Evolutionary conservation across 1,140 invertebrate genomes (phyloP), one percentile per base, ranked within the genome.

Genomic region (Aphaenogaster floridana): DNA sequence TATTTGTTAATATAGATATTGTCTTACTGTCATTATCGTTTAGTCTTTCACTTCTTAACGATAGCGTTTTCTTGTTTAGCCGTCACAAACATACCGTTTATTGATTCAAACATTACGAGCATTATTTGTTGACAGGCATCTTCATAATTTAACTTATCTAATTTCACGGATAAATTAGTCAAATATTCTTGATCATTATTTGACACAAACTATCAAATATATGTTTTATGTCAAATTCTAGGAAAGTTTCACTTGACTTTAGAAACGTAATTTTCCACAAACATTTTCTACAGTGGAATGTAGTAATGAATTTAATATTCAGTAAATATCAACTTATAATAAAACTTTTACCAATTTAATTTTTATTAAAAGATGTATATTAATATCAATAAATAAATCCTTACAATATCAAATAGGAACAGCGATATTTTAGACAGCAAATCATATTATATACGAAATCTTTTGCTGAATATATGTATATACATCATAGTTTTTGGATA

Each of bases 211-310:
- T 0, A 48, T 42, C n/a, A 72, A 83, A 71, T 52, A 39, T 3
- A 54, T 39, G 13, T 21, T 42, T 80, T 28, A 54, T 42, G 2
- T 39, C 13, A 66, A 21, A 28, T 39, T 66, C 11, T 80, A 39
- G 48, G 13, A 54, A 45, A 69, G 8, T 69, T 39, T 48, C 36
- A 28, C 39, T 6, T 15, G n/a, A 68, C 3, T 42, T 8, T 63
- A 39, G n/a, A 8, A 54, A 54, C 17, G n/a, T 54, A 52, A 52
- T 80, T 80, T 80, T 80, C 48, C n/a, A 66, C 9, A 28, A 15
- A 59, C 3, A 36, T 8, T 66, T 80, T 21, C 7, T 48, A 80
- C 61, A 48, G 0, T 34, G n/a, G 2, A 36, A 39, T 34, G 7
- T 48, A 50, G 15, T 68, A 42, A 68, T 6, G 6, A 69, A 69